These are phyloP conservation scores for Athalia circularis DNA, from an alignment of 2,888 invertebrate genomes.

Conservation along the genomic window DNA sequence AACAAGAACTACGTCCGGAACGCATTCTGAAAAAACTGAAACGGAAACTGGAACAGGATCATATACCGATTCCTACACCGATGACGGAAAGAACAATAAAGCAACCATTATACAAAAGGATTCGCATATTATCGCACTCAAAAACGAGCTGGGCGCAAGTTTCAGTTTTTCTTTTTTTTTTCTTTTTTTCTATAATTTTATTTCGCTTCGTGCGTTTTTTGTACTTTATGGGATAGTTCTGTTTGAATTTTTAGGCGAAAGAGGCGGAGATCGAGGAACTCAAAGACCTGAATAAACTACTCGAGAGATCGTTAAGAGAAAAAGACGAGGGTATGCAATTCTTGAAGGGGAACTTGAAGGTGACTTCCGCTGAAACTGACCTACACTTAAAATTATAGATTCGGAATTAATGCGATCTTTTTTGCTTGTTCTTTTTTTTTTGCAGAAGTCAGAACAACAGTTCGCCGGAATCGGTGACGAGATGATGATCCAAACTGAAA, in stretches of 20 bases:
- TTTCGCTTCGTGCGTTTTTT: too few species aligned
- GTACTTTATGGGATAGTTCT: neutral
- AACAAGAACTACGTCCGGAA: constrained; percentile 34
- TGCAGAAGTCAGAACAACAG: constrained; percentile 56
- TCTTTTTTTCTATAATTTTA: neutral
- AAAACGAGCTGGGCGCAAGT: constrained; percentile 61
- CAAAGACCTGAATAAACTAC: constrained; percentile 55
- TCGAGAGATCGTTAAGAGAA: constrained; percentile 55
- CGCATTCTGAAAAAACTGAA: constrained; percentile 39
- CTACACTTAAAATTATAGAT: constrained; percentile 5
- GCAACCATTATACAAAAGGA: constrained; percentile 64
- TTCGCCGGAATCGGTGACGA: constrained; percentile 53
- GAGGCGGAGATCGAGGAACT: constrained; percentile 62
- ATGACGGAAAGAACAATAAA: constrained; percentile 51
- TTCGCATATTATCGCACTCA: constrained; percentile 64
- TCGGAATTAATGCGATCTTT: neutral
- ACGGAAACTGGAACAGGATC: constrained; percentile 48
- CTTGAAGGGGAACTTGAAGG: constrained; percentile 53
- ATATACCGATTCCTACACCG: constrained; percentile 47
- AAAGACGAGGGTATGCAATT: constrained; percentile 55
- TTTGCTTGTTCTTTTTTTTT: constrained; percentile 31
- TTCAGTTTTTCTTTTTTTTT: neutral
- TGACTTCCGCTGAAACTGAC: constrained; percentile 32
- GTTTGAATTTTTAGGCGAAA: constrained; percentile 56
- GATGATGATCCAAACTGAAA: constrained; percentile 53